Percentiles rank a stretch among this genome's conserved stretches.
These are phyloP conservation scores for Drosophila nigrodunni DNA, from an alignment of 1,140 invertebrate species.

Conservation along the genomic window DNA sequence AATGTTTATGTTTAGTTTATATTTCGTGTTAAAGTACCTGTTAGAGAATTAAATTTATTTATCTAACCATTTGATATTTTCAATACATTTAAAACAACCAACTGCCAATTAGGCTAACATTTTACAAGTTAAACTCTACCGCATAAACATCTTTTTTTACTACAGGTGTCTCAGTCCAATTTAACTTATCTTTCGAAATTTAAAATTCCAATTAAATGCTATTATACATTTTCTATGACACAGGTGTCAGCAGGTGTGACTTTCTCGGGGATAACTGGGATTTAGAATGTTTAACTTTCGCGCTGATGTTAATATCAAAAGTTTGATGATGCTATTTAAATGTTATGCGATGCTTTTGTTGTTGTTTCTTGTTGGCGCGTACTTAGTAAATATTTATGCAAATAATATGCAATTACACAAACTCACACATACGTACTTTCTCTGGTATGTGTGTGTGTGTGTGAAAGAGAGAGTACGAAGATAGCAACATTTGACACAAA, in stretches of 20 bases:
- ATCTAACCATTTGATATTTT: too few relatives aligned
- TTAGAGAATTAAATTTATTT: too few relatives aligned
- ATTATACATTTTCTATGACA: constrained; percentile 1
- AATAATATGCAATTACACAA: constrained; percentile 78
- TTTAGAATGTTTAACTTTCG: constrained; percentile 26
- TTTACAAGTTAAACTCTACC: too few relatives aligned
- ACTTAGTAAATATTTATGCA: constrained; percentile 78
- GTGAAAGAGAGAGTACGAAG: neutral
- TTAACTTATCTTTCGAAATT: neutral
- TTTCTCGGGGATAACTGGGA: neutral
- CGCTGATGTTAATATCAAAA: constrained; percentile 50
- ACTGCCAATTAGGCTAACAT: too few relatives aligned
- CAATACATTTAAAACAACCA: too few relatives aligned
- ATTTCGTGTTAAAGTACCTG: too few relatives aligned
- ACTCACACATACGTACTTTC: constrained; percentile 14
- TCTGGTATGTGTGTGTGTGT: neutral
- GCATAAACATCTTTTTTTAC: too few relatives aligned
- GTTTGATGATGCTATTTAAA: constrained; percentile 55
- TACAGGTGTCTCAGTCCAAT: too few relatives aligned
- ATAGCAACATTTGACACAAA: constrained; percentile 31
- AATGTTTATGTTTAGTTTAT: neutral
- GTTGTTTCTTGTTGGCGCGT: constrained; percentile 43
- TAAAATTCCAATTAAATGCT: constrained; percentile 12
- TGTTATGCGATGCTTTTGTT: constrained; percentile 29
- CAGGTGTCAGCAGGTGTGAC: constrained; percentile 20